Evolutionary conservation across 1,140 invertebrate species (phyloP).

Genomic region (Nephila pilipes): DNA sequence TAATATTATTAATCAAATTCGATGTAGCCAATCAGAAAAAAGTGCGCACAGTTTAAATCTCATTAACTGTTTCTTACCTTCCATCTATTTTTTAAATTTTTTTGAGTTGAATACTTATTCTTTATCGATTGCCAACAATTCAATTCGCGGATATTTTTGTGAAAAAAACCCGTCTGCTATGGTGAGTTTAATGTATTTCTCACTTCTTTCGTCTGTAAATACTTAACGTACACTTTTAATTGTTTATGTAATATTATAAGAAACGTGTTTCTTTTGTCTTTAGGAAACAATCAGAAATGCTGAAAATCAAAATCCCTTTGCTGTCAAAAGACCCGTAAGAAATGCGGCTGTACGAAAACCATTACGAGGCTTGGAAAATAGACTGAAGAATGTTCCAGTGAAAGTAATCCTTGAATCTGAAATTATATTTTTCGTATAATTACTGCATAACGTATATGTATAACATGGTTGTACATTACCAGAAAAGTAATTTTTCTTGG

Average conservation of each 20-base stretch:
- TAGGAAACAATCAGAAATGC: constrained; percentile 51
- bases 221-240: too few relatives aligned
- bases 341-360: constrained; percentile 50
- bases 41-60: neutral
- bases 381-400: constrained; percentile 2
- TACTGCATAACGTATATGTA: neutral
- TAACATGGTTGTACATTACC: too few relatives aligned
- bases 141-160: too few relatives aligned
- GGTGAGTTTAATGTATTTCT: too few relatives aligned
- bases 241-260: too few relatives aligned
- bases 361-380: constrained; percentile 59
- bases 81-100: too few relatives aligned
- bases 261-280: neutral
- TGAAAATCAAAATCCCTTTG: constrained; percentile 35
- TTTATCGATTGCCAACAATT: too few relatives aligned
- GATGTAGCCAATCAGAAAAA: neutral
- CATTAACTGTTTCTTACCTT: too few relatives aligned
- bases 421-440: too few relatives aligned
- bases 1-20: neutral
- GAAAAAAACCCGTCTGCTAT: too few relatives aligned
- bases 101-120: too few relatives aligned
- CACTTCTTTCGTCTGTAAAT: too few relatives aligned
- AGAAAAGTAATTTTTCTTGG: neutral
- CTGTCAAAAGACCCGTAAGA: neutral
- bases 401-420: constrained; percentile 30